Conservation (phyloP, 2,797 vertebrate genomes). For the Anas bernieri region DNA sequence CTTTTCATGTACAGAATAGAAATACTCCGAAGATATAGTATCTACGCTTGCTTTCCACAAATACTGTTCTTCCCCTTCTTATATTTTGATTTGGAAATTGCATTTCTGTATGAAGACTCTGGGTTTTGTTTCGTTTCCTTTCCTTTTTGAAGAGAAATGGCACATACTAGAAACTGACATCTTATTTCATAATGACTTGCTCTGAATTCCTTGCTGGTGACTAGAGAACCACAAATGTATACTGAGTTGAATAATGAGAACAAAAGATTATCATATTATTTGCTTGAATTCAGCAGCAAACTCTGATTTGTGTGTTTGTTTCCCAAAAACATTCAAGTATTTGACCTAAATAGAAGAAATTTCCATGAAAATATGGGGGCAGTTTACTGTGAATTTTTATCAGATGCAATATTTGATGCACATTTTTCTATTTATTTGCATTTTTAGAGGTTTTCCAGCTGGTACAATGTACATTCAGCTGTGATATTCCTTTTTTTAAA, state of each 20-base stretch:
- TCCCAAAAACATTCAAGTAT: neutral
- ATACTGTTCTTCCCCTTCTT: neutral
- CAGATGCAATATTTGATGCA: neutral
- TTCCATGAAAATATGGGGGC: neutral
- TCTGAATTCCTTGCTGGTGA: neutral
- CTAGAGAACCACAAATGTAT: neutral
- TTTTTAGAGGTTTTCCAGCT: neutral
- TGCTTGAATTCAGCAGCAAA: neutral
- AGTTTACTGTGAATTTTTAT: neutral
- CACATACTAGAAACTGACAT: neutral
- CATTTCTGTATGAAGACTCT: neutral
- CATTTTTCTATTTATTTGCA: neutral
- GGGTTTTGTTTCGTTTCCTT: neutral
- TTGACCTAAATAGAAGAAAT: neutral
- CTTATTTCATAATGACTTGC: neutral
- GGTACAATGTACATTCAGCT: neutral
- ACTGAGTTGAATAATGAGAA: neutral
- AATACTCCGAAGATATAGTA: neutral
- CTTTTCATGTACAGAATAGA: neutral
- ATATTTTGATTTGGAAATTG: constrained; percentile 2
- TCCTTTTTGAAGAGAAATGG: neutral
- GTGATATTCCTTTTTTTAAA: neutral
- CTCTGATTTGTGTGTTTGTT: neutral
- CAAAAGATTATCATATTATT: neutral
- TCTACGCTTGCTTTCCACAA: neutral